Conservation (phyloP, 2,888 invertebrate species). For the Folsomia candida region DNA sequence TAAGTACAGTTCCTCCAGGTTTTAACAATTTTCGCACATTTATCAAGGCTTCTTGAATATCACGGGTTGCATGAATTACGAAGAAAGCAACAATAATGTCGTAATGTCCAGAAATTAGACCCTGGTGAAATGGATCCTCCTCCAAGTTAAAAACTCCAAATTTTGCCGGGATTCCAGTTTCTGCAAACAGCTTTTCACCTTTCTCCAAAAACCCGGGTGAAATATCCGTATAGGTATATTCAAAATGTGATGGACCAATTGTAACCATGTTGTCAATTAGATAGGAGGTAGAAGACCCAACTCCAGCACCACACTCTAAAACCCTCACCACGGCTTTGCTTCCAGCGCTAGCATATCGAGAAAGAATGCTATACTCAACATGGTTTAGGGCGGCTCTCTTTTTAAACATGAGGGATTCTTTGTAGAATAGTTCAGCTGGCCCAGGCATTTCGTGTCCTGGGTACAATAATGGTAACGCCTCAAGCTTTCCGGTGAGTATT, state of each 20-base stretch:
- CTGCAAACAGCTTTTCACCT: constrained; percentile 25
- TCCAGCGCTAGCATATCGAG: constrained; percentile 2
- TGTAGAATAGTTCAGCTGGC: constrained; percentile 14
- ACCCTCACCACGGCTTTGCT: constrained; percentile 15
- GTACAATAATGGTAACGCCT: constrained; percentile 15
- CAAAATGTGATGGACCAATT: background rate
- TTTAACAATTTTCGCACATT: constrained; percentile 21
- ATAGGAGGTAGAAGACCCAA: constrained; percentile 11
- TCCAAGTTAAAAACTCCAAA: constrained; percentile 25
- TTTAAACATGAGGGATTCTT: background rate
- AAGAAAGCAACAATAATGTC: constrained; percentile 24
- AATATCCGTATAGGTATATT: constrained; percentile 33
- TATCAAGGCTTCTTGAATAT: constrained; percentile 9
- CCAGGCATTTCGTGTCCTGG: constrained; percentile 14
- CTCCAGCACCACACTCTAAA: constrained; percentile 19
- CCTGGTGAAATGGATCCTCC: constrained; percentile 24
- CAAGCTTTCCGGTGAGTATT: constrained; percentile 10
- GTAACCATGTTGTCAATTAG: constrained; percentile 9
- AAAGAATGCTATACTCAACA: background rate
- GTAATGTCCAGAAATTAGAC: constrained; percentile 12
- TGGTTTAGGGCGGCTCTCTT: background rate
- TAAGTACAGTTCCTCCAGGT: constrained; percentile 13
- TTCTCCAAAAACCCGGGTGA: constrained; percentile 16
- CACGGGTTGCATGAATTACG: constrained; percentile 31
- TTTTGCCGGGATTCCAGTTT: constrained; percentile 8